phyloP scores from a whole-genome alignment of 1,140 invertebrate species.

The Cydia strobilella region DNA sequence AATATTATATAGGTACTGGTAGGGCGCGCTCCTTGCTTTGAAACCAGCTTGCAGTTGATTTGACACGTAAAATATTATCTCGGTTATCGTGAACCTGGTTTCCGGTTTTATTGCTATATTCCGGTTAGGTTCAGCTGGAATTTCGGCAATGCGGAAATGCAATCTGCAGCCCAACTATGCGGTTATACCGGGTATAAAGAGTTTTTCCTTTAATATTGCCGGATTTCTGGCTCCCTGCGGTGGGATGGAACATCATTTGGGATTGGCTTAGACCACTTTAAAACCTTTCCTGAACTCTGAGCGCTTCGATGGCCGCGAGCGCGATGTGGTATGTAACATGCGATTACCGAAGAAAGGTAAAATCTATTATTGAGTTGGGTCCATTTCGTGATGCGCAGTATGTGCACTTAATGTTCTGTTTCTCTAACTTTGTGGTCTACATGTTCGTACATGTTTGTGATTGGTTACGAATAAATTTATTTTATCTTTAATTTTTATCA shows the following conservation, averaged over 20 bases:
- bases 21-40: no score
- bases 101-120: background rate
- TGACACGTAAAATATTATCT: background rate
- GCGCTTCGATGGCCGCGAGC: background rate
- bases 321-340: background rate
- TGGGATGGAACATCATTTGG: slow-evolving; percentile 27
- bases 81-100: background rate
- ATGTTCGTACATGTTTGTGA: no score
- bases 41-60: background rate
- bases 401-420: no score
- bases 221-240: background rate
- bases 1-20: no score
- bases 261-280: slow-evolving; percentile 25
- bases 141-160: background rate
- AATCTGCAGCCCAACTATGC: background rate
- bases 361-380: no score
- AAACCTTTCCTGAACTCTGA: slow-evolving; percentile 2
- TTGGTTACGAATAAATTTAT: no score
- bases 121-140: background rate
- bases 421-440: no score
- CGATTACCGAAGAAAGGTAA: background rate
- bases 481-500: no score
- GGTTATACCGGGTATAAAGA: background rate
- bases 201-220: slow-evolving; percentile 7
- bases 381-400: no score